Percentiles rank a stretch among this genome's conserved stretches.
Conservation (phyloP, 2,797 vertebrate genomes). For the Neostethus bicornis region DNA sequence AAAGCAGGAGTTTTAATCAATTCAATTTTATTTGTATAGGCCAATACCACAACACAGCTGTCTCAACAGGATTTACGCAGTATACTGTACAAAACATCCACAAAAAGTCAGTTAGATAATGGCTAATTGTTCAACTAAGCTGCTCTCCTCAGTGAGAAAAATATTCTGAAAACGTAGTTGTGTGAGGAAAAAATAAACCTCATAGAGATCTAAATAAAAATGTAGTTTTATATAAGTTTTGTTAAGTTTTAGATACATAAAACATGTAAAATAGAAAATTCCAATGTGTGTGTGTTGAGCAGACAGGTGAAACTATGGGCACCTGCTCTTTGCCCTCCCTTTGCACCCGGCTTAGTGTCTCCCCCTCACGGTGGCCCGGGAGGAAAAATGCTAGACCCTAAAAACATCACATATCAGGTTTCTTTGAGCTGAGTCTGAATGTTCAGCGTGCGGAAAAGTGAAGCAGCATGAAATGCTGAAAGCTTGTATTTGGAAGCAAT, state of each 20-base stretch:
- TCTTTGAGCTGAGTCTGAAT: slow-evolving; percentile 54
- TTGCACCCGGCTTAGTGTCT: slow-evolving; percentile 60
- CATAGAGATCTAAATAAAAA: too few relatives aligned
- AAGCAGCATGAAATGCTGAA: slow-evolving; percentile 42
- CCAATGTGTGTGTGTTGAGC: slow-evolving; percentile 28
- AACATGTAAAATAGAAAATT: slow-evolving; percentile 50
- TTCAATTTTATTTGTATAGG: too few relatives aligned
- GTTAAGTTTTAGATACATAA: too few relatives aligned
- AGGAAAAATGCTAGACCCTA: slow-evolving; percentile 29
- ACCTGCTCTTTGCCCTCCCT: slow-evolving; percentile 65
- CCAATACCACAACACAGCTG: too few relatives aligned
- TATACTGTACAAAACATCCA: too few relatives aligned
- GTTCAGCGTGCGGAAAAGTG: slow-evolving; percentile 59
- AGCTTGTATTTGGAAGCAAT: slow-evolving; percentile 37
- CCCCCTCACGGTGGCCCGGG: slow-evolving; percentile 69
- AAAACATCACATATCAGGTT: slow-evolving; percentile 63
- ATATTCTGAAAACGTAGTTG: too few relatives aligned
- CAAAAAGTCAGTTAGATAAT: too few relatives aligned
- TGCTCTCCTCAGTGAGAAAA: too few relatives aligned
- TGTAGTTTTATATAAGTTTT: too few relatives aligned
- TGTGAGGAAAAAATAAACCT: too few relatives aligned
- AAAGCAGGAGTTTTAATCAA: slow-evolving; percentile 7
- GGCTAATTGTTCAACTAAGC: too few relatives aligned
- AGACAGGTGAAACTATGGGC: slow-evolving; percentile 72
- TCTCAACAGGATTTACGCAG: too few relatives aligned